Conservation (phyloP, 2,113 vertebrate species). For the Paradisaea rubra region DNA sequence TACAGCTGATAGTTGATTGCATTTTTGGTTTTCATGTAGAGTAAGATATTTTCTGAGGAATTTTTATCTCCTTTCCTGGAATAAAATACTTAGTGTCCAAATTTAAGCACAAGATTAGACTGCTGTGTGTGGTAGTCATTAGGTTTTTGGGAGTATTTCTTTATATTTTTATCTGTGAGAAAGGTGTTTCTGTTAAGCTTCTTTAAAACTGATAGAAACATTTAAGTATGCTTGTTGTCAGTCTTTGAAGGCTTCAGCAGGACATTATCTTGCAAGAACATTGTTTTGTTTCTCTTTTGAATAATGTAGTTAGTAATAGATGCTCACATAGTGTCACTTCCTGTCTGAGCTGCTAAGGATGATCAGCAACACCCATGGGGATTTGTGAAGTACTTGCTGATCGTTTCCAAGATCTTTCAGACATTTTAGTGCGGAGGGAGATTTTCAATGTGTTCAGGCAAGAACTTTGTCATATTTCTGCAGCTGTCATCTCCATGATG, state of each 20-base stretch:
- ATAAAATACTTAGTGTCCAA: neutral
- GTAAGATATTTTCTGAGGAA: neutral
- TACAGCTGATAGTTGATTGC: neutral
- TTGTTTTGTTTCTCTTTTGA: neutral
- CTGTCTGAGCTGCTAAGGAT: neutral
- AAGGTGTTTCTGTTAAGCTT: neutral
- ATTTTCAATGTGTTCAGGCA: neutral
- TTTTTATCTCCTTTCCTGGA: neutral
- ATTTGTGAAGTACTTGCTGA: neutral
- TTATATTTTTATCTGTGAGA: neutral
- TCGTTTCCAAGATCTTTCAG: neutral
- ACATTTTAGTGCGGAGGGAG: neutral
- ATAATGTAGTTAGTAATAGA: neutral
- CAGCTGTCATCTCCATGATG: neutral
- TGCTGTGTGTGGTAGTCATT: rapidly evolving
- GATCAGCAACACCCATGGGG: neutral
- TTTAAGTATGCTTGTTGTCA: neutral
- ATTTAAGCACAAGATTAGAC: neutral
- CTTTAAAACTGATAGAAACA: neutral
- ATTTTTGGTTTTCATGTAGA: neutral
- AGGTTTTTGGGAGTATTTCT: neutral
- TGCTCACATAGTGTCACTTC: neutral
- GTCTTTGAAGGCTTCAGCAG: neutral
- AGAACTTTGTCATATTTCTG: neutral
- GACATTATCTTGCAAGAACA: neutral